Conservation (phyloP, 2,797 vertebrate species). For the Paramormyrops hopkinsi region DNA sequence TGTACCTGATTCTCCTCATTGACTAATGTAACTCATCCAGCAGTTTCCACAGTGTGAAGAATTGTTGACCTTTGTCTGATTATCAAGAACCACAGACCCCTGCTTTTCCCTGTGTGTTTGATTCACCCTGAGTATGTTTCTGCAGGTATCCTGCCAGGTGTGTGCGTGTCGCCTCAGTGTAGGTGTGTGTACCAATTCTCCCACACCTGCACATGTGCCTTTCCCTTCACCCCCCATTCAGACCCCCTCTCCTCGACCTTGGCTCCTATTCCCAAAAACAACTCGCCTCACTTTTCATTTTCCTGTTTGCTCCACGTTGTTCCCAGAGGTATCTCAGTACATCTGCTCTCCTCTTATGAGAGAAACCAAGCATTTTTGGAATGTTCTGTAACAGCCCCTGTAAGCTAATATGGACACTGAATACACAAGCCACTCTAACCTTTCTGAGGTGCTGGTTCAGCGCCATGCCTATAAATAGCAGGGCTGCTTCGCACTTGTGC, state of each 20-base stretch:
- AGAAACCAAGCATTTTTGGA: background rate
- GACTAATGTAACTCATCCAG: background rate
- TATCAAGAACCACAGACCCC: background rate
- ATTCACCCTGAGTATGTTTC: background rate
- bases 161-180: background rate
- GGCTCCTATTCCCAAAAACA: background rate
- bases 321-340: background rate
- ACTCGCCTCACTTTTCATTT: background rate
- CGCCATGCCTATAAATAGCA: background rate
- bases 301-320: background rate
- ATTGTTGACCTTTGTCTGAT: background rate
- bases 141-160: background rate
- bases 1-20: background rate
- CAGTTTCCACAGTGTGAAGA: background rate
- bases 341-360: background rate
- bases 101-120: background rate
- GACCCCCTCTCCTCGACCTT: background rate
- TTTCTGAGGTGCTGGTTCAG: background rate
- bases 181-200: background rate
- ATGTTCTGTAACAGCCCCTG: background rate
- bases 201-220: background rate
- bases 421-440: background rate
- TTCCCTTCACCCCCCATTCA: background rate
- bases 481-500: background rate
- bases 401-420: background rate